phyloP scores from a whole-genome alignment of 2,113 vertebrate species.

The Bos javanicus region DNA sequence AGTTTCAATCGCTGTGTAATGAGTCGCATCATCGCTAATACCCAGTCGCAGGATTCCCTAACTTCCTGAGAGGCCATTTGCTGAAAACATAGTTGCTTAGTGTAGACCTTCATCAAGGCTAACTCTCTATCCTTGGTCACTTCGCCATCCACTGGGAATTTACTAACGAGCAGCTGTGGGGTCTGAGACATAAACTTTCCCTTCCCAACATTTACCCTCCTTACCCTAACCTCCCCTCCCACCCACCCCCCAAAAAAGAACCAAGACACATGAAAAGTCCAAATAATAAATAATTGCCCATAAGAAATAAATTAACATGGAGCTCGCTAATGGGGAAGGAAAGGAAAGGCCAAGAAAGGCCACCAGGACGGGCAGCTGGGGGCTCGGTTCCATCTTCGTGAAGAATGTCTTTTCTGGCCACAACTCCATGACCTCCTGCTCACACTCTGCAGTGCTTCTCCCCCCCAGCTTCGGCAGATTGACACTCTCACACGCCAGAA shows the following conservation, averaged over 20 bases:
- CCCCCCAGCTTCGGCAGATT: slow-evolving; percentile 27
- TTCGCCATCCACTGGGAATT: slow-evolving; percentile 38
- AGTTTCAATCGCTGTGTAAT: slow-evolving; percentile 6
- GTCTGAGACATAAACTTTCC: neutral
- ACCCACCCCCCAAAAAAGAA: slow-evolving; percentile 4
- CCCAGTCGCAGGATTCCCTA: slow-evolving; percentile 18
- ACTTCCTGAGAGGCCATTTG: neutral
- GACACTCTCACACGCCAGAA: neutral
- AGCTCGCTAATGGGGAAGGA: slow-evolving; percentile 60
- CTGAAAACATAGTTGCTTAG: neutral
- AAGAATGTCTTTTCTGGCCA: slow-evolving; percentile 25
- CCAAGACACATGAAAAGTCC: slow-evolving; percentile 75
- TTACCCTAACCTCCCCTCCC: neutral
- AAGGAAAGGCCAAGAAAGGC: slow-evolving; percentile 43
- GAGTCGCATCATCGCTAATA: neutral
- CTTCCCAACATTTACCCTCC: neutral
- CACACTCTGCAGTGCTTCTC: neutral
- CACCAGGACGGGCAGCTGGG: slow-evolving; percentile 32
- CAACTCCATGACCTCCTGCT: neutral
- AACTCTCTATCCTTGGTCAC: slow-evolving; percentile 26
- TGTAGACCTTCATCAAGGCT: slow-evolving; percentile 41
- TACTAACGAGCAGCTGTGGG: slow-evolving; percentile 38
- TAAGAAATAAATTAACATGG: slow-evolving; percentile 84
- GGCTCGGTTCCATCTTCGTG: neutral
- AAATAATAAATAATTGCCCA: slow-evolving; percentile 83